A percentile compares a stretch with the other conserved stretches of the same genome.
phyloP scores from a whole-genome alignment of 2,113 vertebrate genomes.

The Rutilus rutilus region DNA sequence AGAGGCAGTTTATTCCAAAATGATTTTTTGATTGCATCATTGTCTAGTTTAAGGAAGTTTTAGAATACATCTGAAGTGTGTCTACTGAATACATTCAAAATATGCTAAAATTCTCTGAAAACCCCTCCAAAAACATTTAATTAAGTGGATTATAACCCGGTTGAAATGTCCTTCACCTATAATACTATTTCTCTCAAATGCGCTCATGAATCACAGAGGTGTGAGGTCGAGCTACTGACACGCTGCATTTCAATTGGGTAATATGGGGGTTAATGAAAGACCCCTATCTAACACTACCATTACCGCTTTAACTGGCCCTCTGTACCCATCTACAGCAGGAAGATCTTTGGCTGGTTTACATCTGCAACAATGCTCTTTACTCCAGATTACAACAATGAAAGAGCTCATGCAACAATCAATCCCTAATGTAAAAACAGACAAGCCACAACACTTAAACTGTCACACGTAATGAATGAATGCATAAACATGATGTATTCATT shows the following conservation, averaged over 20 bases:
- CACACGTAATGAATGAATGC: background rate
- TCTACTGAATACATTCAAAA: background rate
- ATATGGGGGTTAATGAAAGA: conserved; percentile 44
- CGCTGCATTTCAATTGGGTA: conserved; percentile 31
- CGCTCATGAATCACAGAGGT: background rate
- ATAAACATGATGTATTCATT: background rate
- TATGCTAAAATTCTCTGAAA: background rate
- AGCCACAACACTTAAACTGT: conserved; percentile 5
- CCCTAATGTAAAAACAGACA: background rate
- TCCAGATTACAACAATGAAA: background rate
- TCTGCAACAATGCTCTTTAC: background rate
- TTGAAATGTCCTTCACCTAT: background rate
- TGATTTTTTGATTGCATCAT: background rate
- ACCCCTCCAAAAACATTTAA: background rate
- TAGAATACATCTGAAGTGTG: too few relatives aligned
- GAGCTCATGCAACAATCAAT: conserved; percentile 13
- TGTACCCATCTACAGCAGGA: background rate
- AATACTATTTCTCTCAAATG: background rate
- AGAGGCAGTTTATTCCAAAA: background rate
- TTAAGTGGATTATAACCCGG: background rate
- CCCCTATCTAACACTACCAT: conserved; percentile 17
- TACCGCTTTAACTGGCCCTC: conserved; percentile 4
- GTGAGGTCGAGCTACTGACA: background rate
- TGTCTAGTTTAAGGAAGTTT: background rate
- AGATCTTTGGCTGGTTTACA: background rate